Percentiles rank a stretch among this genome's conserved stretches.
Evolutionary conservation across 2,113 vertebrate genomes (phyloP).

Genomic region (Grammomys surdaster): DNA sequence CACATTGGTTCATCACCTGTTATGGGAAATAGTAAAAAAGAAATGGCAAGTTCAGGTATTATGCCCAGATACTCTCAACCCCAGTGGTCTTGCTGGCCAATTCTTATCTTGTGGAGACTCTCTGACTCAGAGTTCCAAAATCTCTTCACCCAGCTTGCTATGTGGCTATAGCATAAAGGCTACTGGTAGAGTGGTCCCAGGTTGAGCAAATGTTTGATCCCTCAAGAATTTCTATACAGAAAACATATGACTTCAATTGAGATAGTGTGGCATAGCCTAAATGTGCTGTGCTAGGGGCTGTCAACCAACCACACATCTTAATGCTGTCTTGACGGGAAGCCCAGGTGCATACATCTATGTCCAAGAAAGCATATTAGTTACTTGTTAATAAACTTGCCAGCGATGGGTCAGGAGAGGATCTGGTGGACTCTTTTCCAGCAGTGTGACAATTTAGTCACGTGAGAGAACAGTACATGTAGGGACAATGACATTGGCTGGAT

Average conservation of each 20-base stretch:
- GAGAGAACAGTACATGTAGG: not conserved
- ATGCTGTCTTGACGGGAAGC: conserved; percentile 7
- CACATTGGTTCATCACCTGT: too few relatives aligned
- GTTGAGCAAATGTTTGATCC: not conserved
- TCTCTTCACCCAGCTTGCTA: too few relatives aligned
- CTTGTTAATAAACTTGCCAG: not conserved
- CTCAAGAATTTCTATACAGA: not conserved
- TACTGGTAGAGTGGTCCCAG: not conserved
- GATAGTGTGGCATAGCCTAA: not conserved
- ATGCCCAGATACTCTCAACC: too few relatives aligned
- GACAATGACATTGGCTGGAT: not conserved
- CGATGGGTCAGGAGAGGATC: not conserved
- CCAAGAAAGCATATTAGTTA: not conserved
- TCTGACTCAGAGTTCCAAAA: too few relatives aligned
- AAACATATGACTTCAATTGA: not conserved
- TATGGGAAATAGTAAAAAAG: too few relatives aligned
- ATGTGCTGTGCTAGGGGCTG: not conserved
- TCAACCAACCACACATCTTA: not conserved
- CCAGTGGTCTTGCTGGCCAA: too few relatives aligned
- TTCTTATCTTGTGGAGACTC: too few relatives aligned
- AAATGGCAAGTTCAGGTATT: too few relatives aligned
- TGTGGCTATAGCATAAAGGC: too few relatives aligned
- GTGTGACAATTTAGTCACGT: not conserved
- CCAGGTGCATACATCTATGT: not conserved
- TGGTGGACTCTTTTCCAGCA: not conserved